Conservation (phyloP, 2,888 invertebrate species). For the Pegoplata infirma region DNA sequence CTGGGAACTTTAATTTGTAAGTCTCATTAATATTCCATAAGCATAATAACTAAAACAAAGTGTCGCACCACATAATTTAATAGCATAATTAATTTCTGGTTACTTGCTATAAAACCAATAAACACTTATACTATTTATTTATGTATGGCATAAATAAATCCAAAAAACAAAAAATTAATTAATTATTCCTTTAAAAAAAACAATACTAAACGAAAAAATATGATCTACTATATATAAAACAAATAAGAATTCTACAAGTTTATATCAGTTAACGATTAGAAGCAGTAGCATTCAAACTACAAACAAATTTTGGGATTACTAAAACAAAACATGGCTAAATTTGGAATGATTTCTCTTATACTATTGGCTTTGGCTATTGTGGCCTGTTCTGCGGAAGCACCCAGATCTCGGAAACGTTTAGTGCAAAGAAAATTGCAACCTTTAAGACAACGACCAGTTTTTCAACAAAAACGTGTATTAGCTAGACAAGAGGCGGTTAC, state of each 20-base stretch:
- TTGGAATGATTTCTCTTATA: constrained; percentile 38
- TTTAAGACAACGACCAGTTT: constrained; percentile 55
- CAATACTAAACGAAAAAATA: constrained; percentile 3
- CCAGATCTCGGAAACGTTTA: constrained; percentile 52
- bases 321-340: constrained; percentile 29
- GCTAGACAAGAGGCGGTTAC: constrained; percentile 69
- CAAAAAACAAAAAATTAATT: constrained; percentile 29
- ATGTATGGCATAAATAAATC: not conserved
- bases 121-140: not conserved
- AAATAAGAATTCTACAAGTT: constrained; percentile 61
- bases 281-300: constrained; percentile 29
- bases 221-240: constrained; percentile 62
- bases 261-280: constrained; percentile 50
- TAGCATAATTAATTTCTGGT: constrained; percentile 48
- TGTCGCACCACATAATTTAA: constrained; percentile 53
- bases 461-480: constrained; percentile 60
- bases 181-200: constrained; percentile 43
- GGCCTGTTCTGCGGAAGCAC: constrained; percentile 55
- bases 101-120: constrained; percentile 11
- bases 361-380: constrained; percentile 55
- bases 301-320: not conserved
- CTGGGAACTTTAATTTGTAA: not conserved
- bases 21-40: constrained; percentile 41
- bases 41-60: constrained; percentile 30
- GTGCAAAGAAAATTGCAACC: constrained; percentile 65